phyloP scores from a whole-genome alignment of 1,140 invertebrate genomes.

The Drosophila bocqueti region DNA sequence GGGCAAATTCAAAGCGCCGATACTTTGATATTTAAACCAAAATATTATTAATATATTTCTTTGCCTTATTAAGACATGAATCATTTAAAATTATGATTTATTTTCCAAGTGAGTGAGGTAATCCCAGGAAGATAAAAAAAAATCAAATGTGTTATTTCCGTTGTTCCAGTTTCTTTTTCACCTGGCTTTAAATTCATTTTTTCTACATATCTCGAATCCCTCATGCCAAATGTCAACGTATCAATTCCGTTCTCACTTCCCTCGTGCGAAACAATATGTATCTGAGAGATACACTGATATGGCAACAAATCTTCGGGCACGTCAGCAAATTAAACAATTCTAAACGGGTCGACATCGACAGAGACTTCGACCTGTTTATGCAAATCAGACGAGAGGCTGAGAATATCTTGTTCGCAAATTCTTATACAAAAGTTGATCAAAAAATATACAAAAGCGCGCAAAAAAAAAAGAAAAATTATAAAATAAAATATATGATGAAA shows the following conservation, averaged over 20 bases:
- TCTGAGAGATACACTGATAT: constrained; percentile 28
- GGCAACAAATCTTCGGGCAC: constrained; percentile 40
- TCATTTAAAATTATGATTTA: neutral
- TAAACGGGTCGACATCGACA: constrained; percentile 51
- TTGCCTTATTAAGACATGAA: neutral
- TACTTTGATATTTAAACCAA: neutral
- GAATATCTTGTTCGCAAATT: constrained; percentile 45
- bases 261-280: constrained; percentile 17
- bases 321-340: constrained; percentile 50
- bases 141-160: neutral
- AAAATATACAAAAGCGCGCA: constrained; percentile 39
- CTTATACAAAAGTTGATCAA: constrained; percentile 59
- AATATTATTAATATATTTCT: neutral
- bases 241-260: constrained; percentile 32
- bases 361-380: constrained; percentile 56
- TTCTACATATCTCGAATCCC: neutral
- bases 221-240: constrained; percentile 48
- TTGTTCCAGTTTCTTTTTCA: constrained; percentile 3
- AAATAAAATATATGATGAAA: constrained; percentile 25
- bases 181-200: neutral
- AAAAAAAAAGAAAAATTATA: neutral
- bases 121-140: neutral
- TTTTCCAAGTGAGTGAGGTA: neutral
- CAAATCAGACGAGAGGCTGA: constrained; percentile 39
- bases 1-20: neutral